These are phyloP conservation scores for Loriculus beryllinus DNA, from an alignment of 2,797 vertebrate genomes.

Conservation along the genomic window DNA sequence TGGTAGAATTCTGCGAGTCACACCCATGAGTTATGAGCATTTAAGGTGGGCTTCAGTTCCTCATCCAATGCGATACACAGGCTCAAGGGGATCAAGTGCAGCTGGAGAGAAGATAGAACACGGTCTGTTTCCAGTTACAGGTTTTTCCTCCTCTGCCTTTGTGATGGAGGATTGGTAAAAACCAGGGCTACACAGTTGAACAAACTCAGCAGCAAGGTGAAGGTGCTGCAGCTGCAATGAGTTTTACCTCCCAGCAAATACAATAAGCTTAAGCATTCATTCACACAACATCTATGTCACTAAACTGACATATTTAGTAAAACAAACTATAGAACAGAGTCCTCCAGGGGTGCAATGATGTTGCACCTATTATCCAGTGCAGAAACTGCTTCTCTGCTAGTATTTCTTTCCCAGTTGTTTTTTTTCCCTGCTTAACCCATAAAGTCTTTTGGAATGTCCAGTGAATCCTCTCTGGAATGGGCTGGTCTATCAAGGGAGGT, in stretches of 20 bases:
- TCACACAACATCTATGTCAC: not conserved
- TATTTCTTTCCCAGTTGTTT: not conserved
- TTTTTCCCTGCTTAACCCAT: not conserved
- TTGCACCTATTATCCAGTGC: not conserved
- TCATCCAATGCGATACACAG: not conserved
- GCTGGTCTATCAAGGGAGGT: not conserved
- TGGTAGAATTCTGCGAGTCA: constrained; percentile 39
- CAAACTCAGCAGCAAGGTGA: not conserved
- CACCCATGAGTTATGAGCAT: not conserved
- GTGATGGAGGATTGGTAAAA: not conserved
- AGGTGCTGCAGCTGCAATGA: not conserved
- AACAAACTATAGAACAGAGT: not conserved
- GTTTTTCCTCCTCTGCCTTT: not conserved
- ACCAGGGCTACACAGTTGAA: not conserved
- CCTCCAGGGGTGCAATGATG: not conserved
- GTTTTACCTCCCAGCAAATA: not conserved
- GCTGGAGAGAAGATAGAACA: not conserved
- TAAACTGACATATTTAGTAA: not conserved
- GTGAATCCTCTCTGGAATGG: not conserved
- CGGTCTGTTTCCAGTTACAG: not conserved
- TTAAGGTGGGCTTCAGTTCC: constrained; percentile 2
- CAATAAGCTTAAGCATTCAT: not conserved
- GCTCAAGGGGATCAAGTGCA: not conserved
- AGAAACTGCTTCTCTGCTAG: not conserved
- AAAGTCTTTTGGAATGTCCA: not conserved